A percentile compares a stretch with the other conserved stretches of the same genome.
These are phyloP conservation scores for Corapipo altera DNA, from an alignment of 2,113 vertebrate genomes.

Conservation along the genomic window DNA sequence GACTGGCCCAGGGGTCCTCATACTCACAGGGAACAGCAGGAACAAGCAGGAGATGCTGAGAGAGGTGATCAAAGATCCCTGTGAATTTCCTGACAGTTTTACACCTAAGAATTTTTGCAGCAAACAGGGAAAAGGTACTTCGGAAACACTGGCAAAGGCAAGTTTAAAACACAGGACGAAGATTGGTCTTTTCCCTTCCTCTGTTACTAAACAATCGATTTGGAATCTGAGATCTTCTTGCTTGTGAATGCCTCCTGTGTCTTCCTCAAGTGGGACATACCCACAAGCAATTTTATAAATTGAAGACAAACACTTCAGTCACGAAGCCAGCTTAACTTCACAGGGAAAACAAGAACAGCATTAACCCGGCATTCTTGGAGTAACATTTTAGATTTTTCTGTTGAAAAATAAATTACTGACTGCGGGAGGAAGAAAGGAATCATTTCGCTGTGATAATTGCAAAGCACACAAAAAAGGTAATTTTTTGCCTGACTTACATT, in stretches of 20 bases:
- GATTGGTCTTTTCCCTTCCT: background rate
- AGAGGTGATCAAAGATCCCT: background rate
- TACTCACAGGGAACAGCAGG: background rate
- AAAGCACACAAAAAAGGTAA: conserved; percentile 54
- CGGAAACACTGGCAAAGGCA: background rate
- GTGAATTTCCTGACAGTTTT: background rate
- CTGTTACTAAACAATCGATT: background rate
- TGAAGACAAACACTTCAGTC: conserved; percentile 38
- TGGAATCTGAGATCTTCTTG: background rate
- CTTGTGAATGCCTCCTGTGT: background rate
- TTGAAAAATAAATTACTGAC: conserved; percentile 51
- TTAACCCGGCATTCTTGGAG: conserved; percentile 15
- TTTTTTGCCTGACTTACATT: conserved; percentile 52
- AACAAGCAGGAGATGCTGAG: background rate
- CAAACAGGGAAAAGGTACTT: background rate
- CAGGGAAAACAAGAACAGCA: conserved; percentile 29
- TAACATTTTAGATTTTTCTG: conserved; percentile 13
- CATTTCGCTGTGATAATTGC: conserved; percentile 65
- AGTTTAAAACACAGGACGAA: background rate
- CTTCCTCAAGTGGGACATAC: conserved; percentile 33
- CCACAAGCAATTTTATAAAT: conserved; percentile 31
- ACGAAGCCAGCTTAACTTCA: conserved; percentile 28
- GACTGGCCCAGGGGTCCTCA: background rate
- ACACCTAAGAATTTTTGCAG: background rate
- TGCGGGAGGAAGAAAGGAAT: conserved; percentile 28